Percentiles rank a stretch among this genome's conserved stretches.
These are phyloP conservation scores for Chloroceryle amazona DNA, from an alignment of 2,797 vertebrate species.

Conservation along the genomic window DNA sequence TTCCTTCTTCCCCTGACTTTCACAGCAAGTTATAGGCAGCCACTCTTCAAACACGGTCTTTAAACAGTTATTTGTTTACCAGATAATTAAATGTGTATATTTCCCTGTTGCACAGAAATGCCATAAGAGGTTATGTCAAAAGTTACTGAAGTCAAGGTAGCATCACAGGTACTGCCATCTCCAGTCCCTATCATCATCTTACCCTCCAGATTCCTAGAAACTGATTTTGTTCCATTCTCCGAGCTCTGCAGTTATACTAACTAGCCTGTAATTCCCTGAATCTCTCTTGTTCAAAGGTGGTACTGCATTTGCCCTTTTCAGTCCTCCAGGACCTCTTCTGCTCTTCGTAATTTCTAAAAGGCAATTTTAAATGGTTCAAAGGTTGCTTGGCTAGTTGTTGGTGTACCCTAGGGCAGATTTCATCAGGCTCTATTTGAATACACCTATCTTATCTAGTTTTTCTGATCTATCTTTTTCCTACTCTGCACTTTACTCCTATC, in stretches of 20 bases:
- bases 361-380: conserved; percentile 73
- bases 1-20: background rate
- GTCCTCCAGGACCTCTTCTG: conserved; percentile 44
- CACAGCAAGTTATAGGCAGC: background rate
- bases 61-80: background rate
- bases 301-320: conserved; percentile 23
- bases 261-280: background rate
- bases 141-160: background rate
- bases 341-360: conserved; percentile 53
- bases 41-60: background rate
- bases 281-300: background rate
- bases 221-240: conserved; percentile 22
- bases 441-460: conserved; percentile 64
- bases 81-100: background rate
- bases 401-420: conserved; percentile 70
- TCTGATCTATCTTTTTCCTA: conserved; percentile 54
- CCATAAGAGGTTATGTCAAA: background rate
- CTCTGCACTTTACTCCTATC: conserved; percentile 58
- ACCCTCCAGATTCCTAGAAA: conserved; percentile 12
- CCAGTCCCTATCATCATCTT: background rate
- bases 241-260: background rate
- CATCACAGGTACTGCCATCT: background rate
- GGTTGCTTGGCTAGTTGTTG: conserved; percentile 64
- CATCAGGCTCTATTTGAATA: conserved; percentile 71
- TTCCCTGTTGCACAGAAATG: background rate